Evolutionary conservation across 1,140 invertebrate species (phyloP).

Genomic region (Eumeta japonica): DNA sequence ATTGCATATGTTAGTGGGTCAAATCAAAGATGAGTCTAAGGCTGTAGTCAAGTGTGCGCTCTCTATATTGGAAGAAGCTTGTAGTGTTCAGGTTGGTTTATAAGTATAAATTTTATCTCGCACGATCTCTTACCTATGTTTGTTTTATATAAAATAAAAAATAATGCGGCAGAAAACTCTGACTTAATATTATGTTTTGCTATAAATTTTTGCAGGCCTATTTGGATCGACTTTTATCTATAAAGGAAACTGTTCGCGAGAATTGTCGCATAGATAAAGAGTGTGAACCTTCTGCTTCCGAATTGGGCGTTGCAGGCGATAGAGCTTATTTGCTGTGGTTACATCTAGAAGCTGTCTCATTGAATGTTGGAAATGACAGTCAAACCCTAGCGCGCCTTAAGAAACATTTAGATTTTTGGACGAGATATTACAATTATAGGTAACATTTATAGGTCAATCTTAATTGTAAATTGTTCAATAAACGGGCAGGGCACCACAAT

Average conservation of each 20-base stretch:
- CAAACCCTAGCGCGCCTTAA: slow-evolving; percentile 67
- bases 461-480: too few species aligned
- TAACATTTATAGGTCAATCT: too few species aligned
- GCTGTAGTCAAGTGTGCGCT: slow-evolving; percentile 76
- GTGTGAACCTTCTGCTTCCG: slow-evolving; percentile 65
- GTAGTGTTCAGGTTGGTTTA: slow-evolving; percentile 71
- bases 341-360: slow-evolving; percentile 74
- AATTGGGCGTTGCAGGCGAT: slow-evolving; percentile 68
- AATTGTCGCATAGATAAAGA: slow-evolving; percentile 36
- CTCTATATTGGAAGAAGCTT: slow-evolving; percentile 87
- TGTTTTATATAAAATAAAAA: too few species aligned
- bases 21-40: slow-evolving; percentile 77
- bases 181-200: too few species aligned
- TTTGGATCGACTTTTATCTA: slow-evolving; percentile 73
- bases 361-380: slow-evolving; percentile 68
- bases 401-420: slow-evolving; percentile 77
- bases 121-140: slow-evolving; percentile 1
- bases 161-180: too few species aligned
- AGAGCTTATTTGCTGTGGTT: slow-evolving; percentile 79
- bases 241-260: slow-evolving; percentile 53
- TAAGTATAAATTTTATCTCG: slow-evolving; percentile 14
- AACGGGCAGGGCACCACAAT: too few species aligned
- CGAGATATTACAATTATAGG: slow-evolving; percentile 70
- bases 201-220: slow-evolving; percentile 68
- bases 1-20: slow-evolving; percentile 75